Base-by-base conservation (phyloP, 2,888 invertebrate genomes). In the Torymus tubicola region DNA sequence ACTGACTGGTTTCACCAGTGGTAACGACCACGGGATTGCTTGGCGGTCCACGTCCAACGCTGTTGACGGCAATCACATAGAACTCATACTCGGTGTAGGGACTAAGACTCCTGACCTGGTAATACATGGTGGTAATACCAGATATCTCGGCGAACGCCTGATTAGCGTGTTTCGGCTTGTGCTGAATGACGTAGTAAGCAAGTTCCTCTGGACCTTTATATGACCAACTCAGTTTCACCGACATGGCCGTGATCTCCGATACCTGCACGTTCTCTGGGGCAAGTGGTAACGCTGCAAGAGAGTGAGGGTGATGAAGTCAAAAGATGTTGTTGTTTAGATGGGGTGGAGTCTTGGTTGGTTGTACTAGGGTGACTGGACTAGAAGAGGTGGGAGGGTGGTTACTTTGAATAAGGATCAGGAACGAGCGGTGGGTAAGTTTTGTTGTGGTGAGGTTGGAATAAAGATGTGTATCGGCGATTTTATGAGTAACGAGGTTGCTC, bases 81-180 rank as follows among this genome's bases (percentile, higher is more conserved):
- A 99, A 96, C 91, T 98, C 98, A 92, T 99, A 99, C 91, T 97
- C 97, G 5, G 98, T 98, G 92, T 97, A 98, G 0, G 99, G 98
- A 83, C 97, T 96, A 81, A 98, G 93, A 85, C 95, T 96, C 78
- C 96, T 94, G 75, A 99, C 96, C 60, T 96, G 96, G 92, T 98
- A 97, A 92, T 96, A 97, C 93, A 96, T 96, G 65, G 97, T 96
- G 87, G 96, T 96, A 87, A 98, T 97, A 78, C 98, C 97, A 81
- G 96, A 96, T 88, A 98, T 97, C 91, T 98, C 98, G 87, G 96
- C 96, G 92, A 95, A 98, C 65, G 97, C 96, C 93, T 96, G 94
- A 91, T 96, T 96, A 75, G 97, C 96, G 91, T 96, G 96, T 93
- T 97, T 98, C 65, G 97, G 97, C 91, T 98, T 98, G 93, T 98